Conservation (phyloP, 1,140 invertebrate genomes). For the Oncopeltus fasciatus region DNA sequence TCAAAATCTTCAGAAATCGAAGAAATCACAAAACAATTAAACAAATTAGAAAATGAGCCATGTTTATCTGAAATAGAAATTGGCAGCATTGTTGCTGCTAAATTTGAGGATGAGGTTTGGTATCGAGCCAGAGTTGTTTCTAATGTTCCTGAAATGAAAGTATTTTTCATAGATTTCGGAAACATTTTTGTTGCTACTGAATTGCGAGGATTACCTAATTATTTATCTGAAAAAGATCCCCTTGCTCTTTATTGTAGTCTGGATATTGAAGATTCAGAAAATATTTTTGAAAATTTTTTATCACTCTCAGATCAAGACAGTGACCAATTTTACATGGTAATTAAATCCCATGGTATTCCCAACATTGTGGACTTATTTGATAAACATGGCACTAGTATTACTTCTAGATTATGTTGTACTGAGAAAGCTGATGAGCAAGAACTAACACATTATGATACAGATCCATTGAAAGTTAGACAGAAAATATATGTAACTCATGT, state of each 20-base stretch:
- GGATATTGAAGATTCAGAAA: neutral
- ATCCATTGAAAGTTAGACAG: neutral
- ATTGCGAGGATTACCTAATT: slow-evolving; percentile 14
- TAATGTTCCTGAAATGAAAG: slow-evolving; percentile 36
- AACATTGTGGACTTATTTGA: neutral
- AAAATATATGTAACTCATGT: neutral
- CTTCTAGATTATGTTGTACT: neutral
- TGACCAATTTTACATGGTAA: neutral
- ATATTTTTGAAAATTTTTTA: neutral
- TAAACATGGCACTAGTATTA: neutral
- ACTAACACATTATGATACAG: neutral
- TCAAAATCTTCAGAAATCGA: slow-evolving; percentile 6
- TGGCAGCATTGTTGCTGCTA: slow-evolving; percentile 43
- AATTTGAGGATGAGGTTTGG: slow-evolving; percentile 45
- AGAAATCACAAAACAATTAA: neutral
- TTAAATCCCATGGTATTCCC: neutral
- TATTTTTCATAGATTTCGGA: slow-evolving; percentile 44
- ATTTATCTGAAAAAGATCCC: neutral
- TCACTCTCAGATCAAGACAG: neutral
- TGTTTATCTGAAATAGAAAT: neutral
- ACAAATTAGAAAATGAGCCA: slow-evolving; percentile 5
- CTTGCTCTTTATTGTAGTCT: slow-evolving; percentile 6
- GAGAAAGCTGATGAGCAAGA: neutral
- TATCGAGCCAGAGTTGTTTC: slow-evolving; percentile 49
- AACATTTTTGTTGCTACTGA: slow-evolving; percentile 31